Conservation (phyloP, 1,140 invertebrate genomes). For the Ruditapes philippinarum region DNA sequence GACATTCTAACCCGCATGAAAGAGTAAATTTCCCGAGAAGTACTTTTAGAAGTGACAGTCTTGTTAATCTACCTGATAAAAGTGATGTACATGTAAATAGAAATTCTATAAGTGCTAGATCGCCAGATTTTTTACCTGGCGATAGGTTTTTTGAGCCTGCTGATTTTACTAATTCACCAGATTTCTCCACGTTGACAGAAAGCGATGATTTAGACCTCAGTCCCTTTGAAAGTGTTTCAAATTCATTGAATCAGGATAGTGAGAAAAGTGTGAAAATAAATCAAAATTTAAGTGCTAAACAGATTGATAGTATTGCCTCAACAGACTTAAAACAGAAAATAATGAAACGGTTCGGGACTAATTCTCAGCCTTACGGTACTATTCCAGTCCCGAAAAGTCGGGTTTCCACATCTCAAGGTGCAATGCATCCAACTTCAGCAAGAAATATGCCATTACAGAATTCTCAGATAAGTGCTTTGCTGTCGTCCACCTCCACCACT, state of each 20-base stretch:
- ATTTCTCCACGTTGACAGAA: conserved; percentile 57
- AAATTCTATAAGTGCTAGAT: background rate
- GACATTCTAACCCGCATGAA: background rate
- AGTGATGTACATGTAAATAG: background rate
- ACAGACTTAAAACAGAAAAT: conserved; percentile 18
- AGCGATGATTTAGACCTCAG: conserved; percentile 10
- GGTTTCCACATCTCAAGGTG: background rate
- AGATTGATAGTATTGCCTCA: background rate
- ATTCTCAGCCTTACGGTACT: background rate
- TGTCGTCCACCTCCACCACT: background rate
- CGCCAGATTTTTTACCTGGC: background rate
- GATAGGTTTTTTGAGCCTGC: conserved; percentile 32
- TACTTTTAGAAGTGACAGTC: background rate
- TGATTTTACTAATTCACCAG: conserved; percentile 55
- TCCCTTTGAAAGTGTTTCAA: background rate
- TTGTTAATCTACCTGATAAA: background rate
- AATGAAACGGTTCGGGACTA: background rate
- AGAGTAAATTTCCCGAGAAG: background rate
- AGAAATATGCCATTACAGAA: background rate
- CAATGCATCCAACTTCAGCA: background rate
- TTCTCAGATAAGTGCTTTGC: conserved; percentile 24
- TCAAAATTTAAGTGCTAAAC: background rate
- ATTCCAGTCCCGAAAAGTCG: background rate
- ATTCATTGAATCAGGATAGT: background rate
- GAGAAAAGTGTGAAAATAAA: conserved; percentile 18